Conservation (phyloP, 2,888 invertebrate genomes). For the Eristalis intricaria region DNA sequence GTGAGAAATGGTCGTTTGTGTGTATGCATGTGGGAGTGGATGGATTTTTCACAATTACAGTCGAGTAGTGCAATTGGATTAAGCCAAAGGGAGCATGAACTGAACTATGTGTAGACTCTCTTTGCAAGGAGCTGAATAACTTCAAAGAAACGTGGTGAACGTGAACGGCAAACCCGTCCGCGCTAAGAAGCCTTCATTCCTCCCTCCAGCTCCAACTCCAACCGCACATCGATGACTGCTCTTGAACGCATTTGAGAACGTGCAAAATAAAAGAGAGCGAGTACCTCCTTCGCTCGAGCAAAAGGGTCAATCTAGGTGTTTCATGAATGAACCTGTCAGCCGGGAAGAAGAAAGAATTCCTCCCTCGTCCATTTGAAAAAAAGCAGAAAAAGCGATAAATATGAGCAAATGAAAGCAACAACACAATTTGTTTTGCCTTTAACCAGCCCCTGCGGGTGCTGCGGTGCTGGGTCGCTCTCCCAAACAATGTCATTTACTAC, state of each 20-base stretch:
- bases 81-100: neutral
- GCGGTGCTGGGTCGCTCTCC: neutral
- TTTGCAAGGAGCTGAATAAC: slow-evolving; percentile 28
- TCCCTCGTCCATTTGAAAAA: neutral
- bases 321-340: slow-evolving; percentile 60
- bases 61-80: slow-evolving; percentile 12
- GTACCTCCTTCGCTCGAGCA: neutral
- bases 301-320: slow-evolving; percentile 44
- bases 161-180: neutral
- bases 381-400: neutral
- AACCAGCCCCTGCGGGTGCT: neutral
- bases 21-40: neutral
- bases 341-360: slow-evolving; percentile 3
- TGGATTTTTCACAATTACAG: neutral
- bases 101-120: slow-evolving; percentile 6
- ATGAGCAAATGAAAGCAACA: neutral
- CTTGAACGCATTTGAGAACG: slow-evolving; percentile 8
- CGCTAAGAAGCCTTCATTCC: neutral
- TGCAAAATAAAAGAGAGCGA: slow-evolving; percentile 24
- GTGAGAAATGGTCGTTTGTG: neutral
- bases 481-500: slow-evolving; percentile 19
- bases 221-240: neutral
- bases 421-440: neutral
- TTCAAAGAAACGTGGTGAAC: neutral
- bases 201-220: neutral